These are phyloP conservation scores for Echinometra lucunter DNA, from an alignment of 53 echinoderm and acorn worm species.

Conservation along the genomic window DNA sequence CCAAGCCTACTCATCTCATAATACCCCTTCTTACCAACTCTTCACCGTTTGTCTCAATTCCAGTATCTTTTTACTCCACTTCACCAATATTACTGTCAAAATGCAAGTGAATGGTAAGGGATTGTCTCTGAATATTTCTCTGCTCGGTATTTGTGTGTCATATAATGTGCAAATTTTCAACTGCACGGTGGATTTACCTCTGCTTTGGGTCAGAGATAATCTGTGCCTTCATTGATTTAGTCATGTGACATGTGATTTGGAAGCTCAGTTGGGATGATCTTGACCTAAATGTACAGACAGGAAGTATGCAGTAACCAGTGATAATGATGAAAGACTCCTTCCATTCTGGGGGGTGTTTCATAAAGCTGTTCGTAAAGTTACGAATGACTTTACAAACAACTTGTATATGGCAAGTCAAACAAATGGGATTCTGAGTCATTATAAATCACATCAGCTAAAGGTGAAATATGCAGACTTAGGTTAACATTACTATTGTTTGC, in stretches of 20 bases:
- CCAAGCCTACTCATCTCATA: neutral
- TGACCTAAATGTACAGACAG: neutral
- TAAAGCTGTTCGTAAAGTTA: too few relatives aligned
- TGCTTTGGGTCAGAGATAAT: neutral
- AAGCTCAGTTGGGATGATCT: neutral
- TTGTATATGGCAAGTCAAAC: too few relatives aligned
- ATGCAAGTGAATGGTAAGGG: neutral
- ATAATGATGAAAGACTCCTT: neutral
- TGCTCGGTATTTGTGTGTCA: neutral
- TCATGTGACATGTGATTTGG: slow-evolving; percentile 2
- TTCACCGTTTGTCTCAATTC: neutral
- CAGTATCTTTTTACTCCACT: neutral
- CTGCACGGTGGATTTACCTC: neutral
- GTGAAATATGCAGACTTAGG: too few relatives aligned
- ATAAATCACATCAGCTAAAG: too few relatives aligned
- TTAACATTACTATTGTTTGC: too few relatives aligned
- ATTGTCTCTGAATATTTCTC: neutral
- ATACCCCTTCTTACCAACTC: neutral
- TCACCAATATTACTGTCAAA: neutral
- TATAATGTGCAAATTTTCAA: neutral
- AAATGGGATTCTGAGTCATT: too few relatives aligned
- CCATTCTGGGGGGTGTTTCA: too few relatives aligned
- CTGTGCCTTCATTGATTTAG: neutral
- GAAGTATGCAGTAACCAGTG: neutral
- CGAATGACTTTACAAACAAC: too few relatives aligned